Evolutionary conservation across 2,113 vertebrate species (phyloP).

Genomic region (Halichoerus grypus): DNA sequence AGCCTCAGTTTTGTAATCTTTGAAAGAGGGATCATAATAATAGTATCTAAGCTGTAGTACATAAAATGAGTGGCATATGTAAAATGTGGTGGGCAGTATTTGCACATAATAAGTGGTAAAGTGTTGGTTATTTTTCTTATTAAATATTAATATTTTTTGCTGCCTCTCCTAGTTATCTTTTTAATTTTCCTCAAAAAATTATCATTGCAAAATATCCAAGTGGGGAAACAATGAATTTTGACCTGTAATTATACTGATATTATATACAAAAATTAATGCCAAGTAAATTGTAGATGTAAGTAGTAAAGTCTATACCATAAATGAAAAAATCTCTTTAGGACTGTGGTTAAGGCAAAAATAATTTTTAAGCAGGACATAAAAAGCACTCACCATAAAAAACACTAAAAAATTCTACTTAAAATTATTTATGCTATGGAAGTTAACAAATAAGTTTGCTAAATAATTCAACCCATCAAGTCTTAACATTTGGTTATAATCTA

Average conservation of each 20-base stretch:
- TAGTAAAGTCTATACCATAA: neutral
- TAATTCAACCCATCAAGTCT: neutral
- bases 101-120: neutral
- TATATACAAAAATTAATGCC: slow-evolving; percentile 19
- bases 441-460: neutral
- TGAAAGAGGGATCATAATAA: neutral
- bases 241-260: neutral
- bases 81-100: neutral
- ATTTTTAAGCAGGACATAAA: neutral
- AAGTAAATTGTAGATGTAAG: slow-evolving; percentile 1
- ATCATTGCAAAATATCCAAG: neutral
- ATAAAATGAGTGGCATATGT: neutral
- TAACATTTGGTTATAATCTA: neutral
- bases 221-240: neutral
- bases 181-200: neutral
- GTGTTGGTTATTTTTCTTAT: neutral
- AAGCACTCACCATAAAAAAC: neutral
- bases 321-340: neutral
- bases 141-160: neutral
- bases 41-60: neutral
- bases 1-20: neutral
- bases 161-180: neutral
- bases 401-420: neutral
- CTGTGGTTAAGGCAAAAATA: neutral
- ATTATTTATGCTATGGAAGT: neutral